phyloP scores from a whole-genome alignment of 2,888 invertebrate species.

The Ormia ochracea region DNA sequence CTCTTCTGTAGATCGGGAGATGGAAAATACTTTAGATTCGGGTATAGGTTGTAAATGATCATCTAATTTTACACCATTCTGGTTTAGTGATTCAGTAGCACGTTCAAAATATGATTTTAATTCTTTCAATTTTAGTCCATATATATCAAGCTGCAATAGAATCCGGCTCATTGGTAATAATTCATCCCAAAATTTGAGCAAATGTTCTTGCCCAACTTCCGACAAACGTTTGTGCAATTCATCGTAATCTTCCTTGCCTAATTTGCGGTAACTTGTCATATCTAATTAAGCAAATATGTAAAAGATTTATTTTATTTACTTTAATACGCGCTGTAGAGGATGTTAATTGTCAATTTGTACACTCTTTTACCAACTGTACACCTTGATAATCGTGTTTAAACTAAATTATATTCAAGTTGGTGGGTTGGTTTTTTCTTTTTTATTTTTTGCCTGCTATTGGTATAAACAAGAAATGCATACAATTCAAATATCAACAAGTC shows the following conservation, averaged over 20 bases:
- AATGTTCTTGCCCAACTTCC: conserved; percentile 86
- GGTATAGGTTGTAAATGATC: conserved; percentile 90
- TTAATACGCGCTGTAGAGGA: not conserved
- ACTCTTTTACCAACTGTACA: conserved; percentile 29
- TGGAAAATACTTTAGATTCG: conserved; percentile 86
- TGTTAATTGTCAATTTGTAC: not conserved
- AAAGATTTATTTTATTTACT: not conserved
- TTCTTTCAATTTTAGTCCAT: conserved; percentile 84
- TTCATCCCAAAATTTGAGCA: conserved; percentile 88
- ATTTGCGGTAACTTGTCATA: too few species aligned
- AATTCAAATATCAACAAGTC: conserved; percentile 43
- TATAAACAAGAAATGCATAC: conserved; percentile 7
- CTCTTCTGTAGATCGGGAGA: conserved; percentile 81
- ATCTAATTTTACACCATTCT: conserved; percentile 84
- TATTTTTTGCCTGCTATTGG: conserved; percentile 31
- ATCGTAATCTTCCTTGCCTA: too few species aligned
- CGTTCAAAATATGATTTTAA: conserved; percentile 83
- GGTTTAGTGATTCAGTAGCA: conserved; percentile 80
- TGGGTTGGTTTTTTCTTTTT: conserved; percentile 28
- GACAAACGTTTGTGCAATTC: conserved; percentile 78
- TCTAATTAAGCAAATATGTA: conserved; percentile 43
- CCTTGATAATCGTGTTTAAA: conserved; percentile 39
- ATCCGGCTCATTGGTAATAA: conserved; percentile 81
- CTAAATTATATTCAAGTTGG: conserved; percentile 45
- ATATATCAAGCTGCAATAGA: conserved; percentile 80